Conservation (phyloP, 2,888 invertebrate genomes). For the Syrista parreyssii region DNA sequence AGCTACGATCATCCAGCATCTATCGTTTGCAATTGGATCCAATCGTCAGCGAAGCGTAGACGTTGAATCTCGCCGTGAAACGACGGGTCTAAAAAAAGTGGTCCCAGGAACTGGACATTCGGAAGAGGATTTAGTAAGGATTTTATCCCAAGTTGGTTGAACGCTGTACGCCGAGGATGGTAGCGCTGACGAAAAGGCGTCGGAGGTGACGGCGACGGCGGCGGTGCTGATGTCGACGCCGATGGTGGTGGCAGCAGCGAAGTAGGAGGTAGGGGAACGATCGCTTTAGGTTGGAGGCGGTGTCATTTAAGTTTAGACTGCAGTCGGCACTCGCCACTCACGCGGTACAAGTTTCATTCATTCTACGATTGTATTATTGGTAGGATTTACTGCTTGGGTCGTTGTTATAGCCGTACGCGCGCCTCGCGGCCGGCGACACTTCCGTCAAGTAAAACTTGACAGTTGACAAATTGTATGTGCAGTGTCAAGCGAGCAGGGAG, state of each 20-base stretch:
- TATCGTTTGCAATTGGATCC: not conserved
- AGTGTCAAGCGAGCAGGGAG: not conserved
- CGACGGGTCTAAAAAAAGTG: not conserved
- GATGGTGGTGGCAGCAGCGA: constrained; percentile 11
- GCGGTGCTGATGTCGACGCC: constrained; percentile 39
- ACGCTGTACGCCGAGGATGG: not conserved
- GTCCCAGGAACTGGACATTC: not conserved
- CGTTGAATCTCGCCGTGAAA: too few relatives aligned
- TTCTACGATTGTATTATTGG: not conserved
- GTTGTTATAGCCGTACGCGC: not conserved
- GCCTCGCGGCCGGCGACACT: not conserved
- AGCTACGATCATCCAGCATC: not conserved
- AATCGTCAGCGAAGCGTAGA: not conserved
- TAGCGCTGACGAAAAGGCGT: constrained; percentile 9
- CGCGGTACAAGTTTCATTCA: constrained; percentile 42
- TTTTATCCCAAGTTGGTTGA: not conserved
- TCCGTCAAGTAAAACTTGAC: not conserved
- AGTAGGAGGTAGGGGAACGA: constrained; percentile 21
- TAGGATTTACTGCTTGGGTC: not conserved
- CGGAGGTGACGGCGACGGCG: constrained; percentile 27
- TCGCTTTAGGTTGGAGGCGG: constrained; percentile 63
- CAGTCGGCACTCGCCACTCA: constrained; percentile 62
- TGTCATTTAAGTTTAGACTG: constrained; percentile 59
- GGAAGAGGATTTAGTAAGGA: not conserved
- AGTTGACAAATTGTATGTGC: not conserved